Base-by-base conservation (phyloP, 2,888 invertebrate genomes). In the Phortica okadai region DNA sequence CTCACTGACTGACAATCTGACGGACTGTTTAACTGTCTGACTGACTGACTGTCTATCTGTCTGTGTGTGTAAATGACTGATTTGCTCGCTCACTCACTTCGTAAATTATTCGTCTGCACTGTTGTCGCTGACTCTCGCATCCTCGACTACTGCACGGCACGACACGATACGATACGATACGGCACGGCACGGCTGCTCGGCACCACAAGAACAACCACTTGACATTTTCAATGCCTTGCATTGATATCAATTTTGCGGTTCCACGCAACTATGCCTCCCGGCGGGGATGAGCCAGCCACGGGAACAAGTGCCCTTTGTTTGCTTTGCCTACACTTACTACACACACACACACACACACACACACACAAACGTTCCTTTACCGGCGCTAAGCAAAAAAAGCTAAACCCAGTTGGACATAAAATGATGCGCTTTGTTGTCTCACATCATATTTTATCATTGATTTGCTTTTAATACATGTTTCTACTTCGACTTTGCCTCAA, bases 181-280 rank as follows among this genome's bases (percentile, higher is more conserved):
- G 21, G 21, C 21, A 21, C 21, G 21, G 33, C 33, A 33, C 33
- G 33, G 33, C 33, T 33, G 33, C 33, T 33, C 33, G 33, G 33
- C 33, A 33, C 33, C 33, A 1, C 33, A 73, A 72, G 41, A 66
- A 73, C 56, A 66, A 72, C 73, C 80, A 84, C 89, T 89, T 87
- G 89, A 87, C 88, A 87, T 87, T 87, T 86, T 87, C 88, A 82
- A 82, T 88, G 84, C 82, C 87, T 82, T 85, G 86, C 86, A 84
- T 88, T 84, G 88, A 87, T 87, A 84, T 87, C 88, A 89, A 85
- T 83, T 89, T 86, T 84, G 89, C 82, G 85, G 83, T 88, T 88
- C 86, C 85, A 83, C 86, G 78, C 86, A 85, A 80, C 78, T 81
- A 79, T 80, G 79, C 78, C 77, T 75, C 72, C 75, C 69, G 64